Percentiles rank a stretch among this genome's conserved stretches.
Conservation (phyloP, 2,113 vertebrate species). For the Dunckerocampus dactyliophorus region DNA sequence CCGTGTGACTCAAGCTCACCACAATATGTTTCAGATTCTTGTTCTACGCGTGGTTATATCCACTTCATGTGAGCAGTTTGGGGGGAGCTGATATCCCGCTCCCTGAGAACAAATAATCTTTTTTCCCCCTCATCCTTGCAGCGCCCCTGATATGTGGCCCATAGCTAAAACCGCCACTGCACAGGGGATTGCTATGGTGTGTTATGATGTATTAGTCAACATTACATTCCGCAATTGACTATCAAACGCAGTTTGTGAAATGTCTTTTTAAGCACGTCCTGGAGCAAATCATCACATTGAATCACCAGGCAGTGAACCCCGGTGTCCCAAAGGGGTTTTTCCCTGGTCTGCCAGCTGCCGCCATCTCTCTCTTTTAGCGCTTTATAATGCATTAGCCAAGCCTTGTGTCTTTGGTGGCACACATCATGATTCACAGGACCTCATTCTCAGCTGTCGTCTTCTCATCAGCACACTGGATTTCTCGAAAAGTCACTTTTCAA, state of each 20-base stretch:
- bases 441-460: conserved; percentile 64
- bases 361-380: conserved; percentile 38
- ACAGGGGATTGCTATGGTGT: background rate
- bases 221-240: too few species aligned
- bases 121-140: too few species aligned
- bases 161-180: too few species aligned
- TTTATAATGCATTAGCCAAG: conserved; percentile 16
- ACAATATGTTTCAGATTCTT: too few species aligned
- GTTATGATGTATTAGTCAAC: too few species aligned
- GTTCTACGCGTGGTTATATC: too few species aligned
- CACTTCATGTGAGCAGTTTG: too few species aligned
- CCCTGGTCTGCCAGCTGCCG: conserved; percentile 55
- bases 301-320: conserved; percentile 42
- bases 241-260: background rate
- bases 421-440: conserved; percentile 51
- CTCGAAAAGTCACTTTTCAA: background rate
- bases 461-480: conserved; percentile 14
- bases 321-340: conserved; percentile 30
- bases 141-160: too few species aligned
- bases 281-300: conserved; percentile 26
- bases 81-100: too few species aligned
- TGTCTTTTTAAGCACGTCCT: background rate
- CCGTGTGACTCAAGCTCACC: too few species aligned
- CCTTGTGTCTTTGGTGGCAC: conserved; percentile 9
- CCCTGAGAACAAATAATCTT: too few species aligned